Evolutionary conservation across 2,888 invertebrate species (phyloP).

Genomic region (Leucoptera coffeella): DNA sequence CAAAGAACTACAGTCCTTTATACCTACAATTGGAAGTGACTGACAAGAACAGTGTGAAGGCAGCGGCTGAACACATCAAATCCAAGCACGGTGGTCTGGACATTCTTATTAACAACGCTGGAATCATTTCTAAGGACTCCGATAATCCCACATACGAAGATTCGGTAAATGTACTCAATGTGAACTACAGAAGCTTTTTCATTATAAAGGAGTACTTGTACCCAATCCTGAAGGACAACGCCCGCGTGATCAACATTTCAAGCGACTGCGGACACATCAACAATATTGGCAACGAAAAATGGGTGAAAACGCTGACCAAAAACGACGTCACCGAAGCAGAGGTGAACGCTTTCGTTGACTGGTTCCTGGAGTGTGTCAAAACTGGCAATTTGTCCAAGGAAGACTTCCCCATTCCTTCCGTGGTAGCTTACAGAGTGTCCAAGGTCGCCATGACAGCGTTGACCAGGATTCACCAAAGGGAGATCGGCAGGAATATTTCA

Average conservation of each 20-base stretch:
- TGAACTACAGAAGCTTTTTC: slow-evolving; percentile 2
- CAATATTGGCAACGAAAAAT: slow-evolving; percentile 2
- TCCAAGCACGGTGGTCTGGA: slow-evolving; percentile 4
- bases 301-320: slow-evolving; percentile 1
- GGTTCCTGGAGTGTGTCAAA: slow-evolving; percentile 2
- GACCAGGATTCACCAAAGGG: slow-evolving; percentile 10
- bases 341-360: slow-evolving; percentile 2
- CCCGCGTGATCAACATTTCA: slow-evolving; percentile 3
- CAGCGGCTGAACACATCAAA: slow-evolving; percentile 1
- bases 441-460: too few relatives aligned
- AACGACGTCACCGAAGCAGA: slow-evolving; percentile 1
- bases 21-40: slow-evolving; percentile 4
- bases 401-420: background rate
- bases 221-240: slow-evolving; percentile 2
- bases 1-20: slow-evolving; percentile 1
- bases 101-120: slow-evolving; percentile 4
- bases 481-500: slow-evolving; percentile 11
- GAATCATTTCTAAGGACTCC: background rate
- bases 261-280: slow-evolving; percentile 3
- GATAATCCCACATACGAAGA: slow-evolving; percentile 3
- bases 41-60: slow-evolving; percentile 2
- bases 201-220: slow-evolving; percentile 2
- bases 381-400: background rate
- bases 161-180: slow-evolving; percentile 2
- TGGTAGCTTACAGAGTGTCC: slow-evolving; percentile 1